Evolutionary conservation across 1,140 invertebrate genomes (phyloP), one percentile per base, ranked within the genome.

Genomic region (Caerostris extrusa): DNA sequence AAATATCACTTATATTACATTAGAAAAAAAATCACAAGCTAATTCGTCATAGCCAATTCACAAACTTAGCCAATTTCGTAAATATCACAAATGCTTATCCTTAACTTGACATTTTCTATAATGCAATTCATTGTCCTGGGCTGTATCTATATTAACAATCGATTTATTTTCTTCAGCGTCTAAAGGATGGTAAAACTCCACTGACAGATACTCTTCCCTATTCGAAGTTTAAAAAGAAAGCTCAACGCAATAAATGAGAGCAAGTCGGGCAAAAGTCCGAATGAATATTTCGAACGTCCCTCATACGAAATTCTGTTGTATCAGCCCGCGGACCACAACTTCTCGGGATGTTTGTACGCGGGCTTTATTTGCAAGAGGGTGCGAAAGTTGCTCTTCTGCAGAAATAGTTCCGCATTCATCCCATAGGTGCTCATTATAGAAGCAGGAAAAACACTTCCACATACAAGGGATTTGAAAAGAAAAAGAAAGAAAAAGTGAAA

Each of bases 381-480:
- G 82, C 17, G n/a, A 57, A 83, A 71, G 57, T 69, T 69, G 77
- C 60, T 50, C 14, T 34, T 53, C 57, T 67, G 83, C 82, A 86
- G 91, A 93, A 86, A 93, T 71, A 93, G 34, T 86, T 93, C 91
- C 60, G 57, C 81, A 58, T 87, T 34, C 56, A 85, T 92, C 91
- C 91, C 91, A 93, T 93, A 93, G 91, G 91, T 93, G 83, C 91
- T 93, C 91, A 93, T 93, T 93, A 93, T 87, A 71, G 83, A 93
- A 19, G 71, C 69, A 81, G 57, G 12, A 19, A 83, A 83, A 91
- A 58, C 0, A 34, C 34, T 34, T 34, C 34, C 34, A 34, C 34
- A 34, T 34, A 34, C 34, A 34, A 34, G 34, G 2, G 34, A 34
- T 34, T 34, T 34, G 34, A 57, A 93, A 56, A 83, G 34, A 53